A percentile compares a stretch with the other conserved stretches of the same genome.
Conservation (phyloP, 2,797 vertebrate species). For the Oreochromis grahami region DNA sequence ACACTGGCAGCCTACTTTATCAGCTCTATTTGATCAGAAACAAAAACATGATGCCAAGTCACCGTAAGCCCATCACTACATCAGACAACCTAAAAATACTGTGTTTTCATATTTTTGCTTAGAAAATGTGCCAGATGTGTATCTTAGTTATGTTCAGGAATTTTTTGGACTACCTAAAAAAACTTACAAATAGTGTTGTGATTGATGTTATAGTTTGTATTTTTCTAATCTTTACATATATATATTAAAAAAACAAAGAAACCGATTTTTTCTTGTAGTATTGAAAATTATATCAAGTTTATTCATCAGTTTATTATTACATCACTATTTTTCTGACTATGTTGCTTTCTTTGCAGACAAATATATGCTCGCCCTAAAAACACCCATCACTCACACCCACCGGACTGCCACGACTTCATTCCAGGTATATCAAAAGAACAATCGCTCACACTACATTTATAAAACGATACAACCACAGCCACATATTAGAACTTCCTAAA, state of each 20-base stretch:
- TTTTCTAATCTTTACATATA: not conserved
- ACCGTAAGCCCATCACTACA: not conserved
- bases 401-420: not conserved
- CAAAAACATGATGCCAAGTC: not conserved
- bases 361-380: not conserved
- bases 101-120: not conserved
- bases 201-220: not conserved
- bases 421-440: not conserved
- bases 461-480: not conserved
- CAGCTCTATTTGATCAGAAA: not conserved
- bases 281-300: not conserved
- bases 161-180: not conserved
- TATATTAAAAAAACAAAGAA: not conserved
- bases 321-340: not conserved
- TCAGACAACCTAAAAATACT: not conserved
- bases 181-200: not conserved
- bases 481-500: not conserved
- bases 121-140: not conserved
- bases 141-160: not conserved
- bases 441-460: not conserved
- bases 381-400: not conserved
- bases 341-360: not conserved
- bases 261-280: not conserved
- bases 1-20: not conserved
- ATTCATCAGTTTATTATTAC: not conserved